Evolutionary conservation across 1,140 invertebrate species (phyloP).

Genomic region (Harlomillsia oculata): DNA sequence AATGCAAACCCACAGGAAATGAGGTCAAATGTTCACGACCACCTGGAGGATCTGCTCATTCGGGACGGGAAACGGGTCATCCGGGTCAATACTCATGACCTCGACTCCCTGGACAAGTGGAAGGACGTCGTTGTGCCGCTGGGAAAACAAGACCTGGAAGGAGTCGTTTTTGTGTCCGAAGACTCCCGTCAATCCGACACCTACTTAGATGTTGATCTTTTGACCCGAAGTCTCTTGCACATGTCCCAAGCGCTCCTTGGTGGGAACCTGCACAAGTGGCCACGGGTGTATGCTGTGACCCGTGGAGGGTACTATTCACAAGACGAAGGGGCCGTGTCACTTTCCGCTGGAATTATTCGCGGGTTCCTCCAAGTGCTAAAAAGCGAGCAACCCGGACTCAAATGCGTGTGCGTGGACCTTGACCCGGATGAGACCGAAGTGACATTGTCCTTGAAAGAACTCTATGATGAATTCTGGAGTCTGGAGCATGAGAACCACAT

Average conservation of each 20-base stretch:
- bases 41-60: background rate
- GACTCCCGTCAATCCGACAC: background rate
- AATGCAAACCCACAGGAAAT: no score
- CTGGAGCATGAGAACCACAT: slow-evolving; percentile 9
- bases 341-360: background rate
- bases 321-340: slow-evolving; percentile 2
- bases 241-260: slow-evolving; percentile 4
- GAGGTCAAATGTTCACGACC: background rate
- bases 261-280: slow-evolving; percentile 4
- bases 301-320: slow-evolving; percentile 12
- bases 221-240: slow-evolving; percentile 2
- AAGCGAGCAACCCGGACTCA: slow-evolving; percentile 15
- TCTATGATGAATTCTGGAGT: slow-evolving; percentile 17
- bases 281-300: slow-evolving; percentile 14
- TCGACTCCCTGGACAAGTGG: background rate
- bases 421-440: slow-evolving; percentile 9
- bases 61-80: background rate
- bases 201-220: background rate
- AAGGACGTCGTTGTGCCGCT: background rate
- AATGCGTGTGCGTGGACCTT: slow-evolving; percentile 6
- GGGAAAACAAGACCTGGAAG: slow-evolving; percentile 1
- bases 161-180: slow-evolving; percentile 13
- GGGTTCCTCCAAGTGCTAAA: slow-evolving; percentile 6
- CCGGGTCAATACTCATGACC: background rate
- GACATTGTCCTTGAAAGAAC: background rate